phyloP scores from a whole-genome alignment of 2,113 vertebrate species.

The Protomyctophum bolini region DNA sequence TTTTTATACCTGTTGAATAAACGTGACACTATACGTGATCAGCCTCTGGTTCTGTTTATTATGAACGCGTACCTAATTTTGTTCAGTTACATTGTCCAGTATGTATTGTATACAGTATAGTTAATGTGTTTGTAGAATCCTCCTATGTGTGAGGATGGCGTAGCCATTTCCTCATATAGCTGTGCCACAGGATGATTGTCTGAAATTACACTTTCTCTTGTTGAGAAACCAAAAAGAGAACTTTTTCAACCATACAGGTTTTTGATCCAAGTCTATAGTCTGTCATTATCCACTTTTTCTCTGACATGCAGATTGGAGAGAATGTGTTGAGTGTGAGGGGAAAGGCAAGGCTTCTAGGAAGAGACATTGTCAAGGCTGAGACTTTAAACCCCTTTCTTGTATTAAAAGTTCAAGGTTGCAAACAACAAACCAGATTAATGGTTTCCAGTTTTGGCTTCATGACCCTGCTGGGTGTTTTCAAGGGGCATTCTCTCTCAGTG shows the following conservation, averaged over 20 bases:
- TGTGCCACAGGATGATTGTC: conserved; percentile 1
- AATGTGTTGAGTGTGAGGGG: conserved; percentile 61
- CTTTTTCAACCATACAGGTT: neutral
- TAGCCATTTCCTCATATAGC: too few relatives aligned
- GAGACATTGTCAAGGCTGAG: conserved; percentile 32
- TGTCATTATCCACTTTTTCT: conserved; percentile 36
- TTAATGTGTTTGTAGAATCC: too few relatives aligned
- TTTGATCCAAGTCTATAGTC: neutral
- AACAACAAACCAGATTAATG: conserved; percentile 26
- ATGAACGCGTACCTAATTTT: too few relatives aligned
- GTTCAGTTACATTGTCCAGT: too few relatives aligned
- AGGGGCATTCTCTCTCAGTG: neutral
- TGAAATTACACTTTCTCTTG: conserved; percentile 19
- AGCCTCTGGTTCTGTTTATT: too few relatives aligned
- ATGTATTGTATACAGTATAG: too few relatives aligned
- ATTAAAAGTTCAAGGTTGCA: conserved; percentile 66
- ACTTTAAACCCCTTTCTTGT: conserved; percentile 46
- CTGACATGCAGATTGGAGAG: conserved; percentile 24
- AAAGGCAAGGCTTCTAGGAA: conserved; percentile 59
- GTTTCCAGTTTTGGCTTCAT: conserved; percentile 26
- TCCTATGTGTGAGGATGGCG: too few relatives aligned
- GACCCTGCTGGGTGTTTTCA: neutral
- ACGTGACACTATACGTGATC: too few relatives aligned
- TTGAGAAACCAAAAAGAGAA: conserved; percentile 29
- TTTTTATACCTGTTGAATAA: too few relatives aligned